A percentile compares a stretch with the other conserved stretches of the same genome.
Evolutionary conservation across 2,113 vertebrate species (phyloP).

Genomic region (Anarhynchus alexandrinus): DNA sequence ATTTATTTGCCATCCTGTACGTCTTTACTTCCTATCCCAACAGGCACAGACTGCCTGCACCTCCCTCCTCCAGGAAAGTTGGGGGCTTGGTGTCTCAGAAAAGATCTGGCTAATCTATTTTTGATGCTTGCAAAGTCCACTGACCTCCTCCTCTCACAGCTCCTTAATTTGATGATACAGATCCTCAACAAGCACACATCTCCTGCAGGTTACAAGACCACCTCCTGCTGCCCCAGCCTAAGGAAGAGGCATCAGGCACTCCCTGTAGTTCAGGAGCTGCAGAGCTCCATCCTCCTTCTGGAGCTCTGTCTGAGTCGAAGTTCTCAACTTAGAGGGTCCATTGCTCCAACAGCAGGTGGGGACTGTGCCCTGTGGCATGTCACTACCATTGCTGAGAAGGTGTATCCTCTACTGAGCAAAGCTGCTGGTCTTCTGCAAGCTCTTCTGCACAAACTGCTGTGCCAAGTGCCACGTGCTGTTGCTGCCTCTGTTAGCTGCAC

Average conservation of each 20-base stretch:
- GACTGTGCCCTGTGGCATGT: too few species aligned
- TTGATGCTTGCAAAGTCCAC: background rate
- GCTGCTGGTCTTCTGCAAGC: background rate
- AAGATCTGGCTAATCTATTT: background rate
- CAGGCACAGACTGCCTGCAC: too few species aligned
- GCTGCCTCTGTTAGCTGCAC: background rate
- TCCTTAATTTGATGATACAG: background rate
- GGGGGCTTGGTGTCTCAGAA: background rate
- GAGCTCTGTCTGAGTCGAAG: background rate
- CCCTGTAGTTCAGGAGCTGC: background rate
- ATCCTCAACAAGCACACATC: background rate
- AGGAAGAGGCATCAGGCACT: background rate
- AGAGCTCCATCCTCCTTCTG: background rate
- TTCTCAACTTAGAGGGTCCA: background rate
- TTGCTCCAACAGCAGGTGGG: background rate
- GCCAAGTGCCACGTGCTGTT: background rate
- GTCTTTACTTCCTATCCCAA: background rate
- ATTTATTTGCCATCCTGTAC: background rate
- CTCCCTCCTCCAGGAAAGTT: background rate
- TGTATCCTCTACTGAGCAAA: background rate
- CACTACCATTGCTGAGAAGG: background rate
- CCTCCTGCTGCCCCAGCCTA: background rate
- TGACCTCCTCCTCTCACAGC: background rate
- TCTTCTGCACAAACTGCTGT: background rate
- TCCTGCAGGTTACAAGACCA: background rate